A percentile compares a stretch with the other conserved stretches of the same genome.
These are phyloP conservation scores for Coptodon rendalli DNA, from an alignment of 2,113 vertebrate genomes.

Conservation along the genomic window DNA sequence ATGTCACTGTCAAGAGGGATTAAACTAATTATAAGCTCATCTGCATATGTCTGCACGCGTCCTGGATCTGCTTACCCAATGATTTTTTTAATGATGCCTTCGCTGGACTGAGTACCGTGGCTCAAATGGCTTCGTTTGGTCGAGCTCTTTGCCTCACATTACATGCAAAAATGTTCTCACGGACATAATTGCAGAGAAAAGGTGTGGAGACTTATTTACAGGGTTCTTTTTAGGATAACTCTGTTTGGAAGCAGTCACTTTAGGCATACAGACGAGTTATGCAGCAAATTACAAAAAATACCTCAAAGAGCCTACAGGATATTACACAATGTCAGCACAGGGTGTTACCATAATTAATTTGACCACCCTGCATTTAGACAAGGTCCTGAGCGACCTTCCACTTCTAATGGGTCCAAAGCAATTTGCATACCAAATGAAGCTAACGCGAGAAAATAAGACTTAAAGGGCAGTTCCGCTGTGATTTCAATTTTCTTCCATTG, in stretches of 20 bases:
- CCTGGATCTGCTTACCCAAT: not conserved
- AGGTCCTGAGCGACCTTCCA: not conserved
- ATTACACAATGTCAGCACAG: constrained; percentile 14
- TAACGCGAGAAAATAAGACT: not conserved
- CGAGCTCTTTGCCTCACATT: not conserved
- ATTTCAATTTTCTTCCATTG: not conserved
- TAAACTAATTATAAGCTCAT: not conserved
- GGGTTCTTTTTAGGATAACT: not conserved
- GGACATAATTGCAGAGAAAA: not conserved
- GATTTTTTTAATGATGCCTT: not conserved
- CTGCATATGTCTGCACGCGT: not conserved
- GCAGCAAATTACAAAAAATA: not conserved
- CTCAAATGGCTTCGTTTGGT: not conserved
- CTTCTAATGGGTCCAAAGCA: not conserved
- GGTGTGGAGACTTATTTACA: not conserved
- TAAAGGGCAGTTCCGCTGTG: not conserved
- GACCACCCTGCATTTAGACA: constrained; percentile 13
- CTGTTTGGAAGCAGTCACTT: not conserved
- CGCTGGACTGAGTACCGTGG: not conserved
- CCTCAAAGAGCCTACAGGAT: constrained; percentile 14
- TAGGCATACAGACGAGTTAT: not conserved
- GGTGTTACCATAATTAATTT: constrained; percentile 21
- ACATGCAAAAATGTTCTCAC: not conserved
- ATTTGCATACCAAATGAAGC: constrained; percentile 22
- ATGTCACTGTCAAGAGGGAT: not conserved